A percentile compares a stretch with the other conserved stretches of the same genome.
phyloP scores from a whole-genome alignment of 1,140 invertebrate species.

The Bacillus rossius region DNA sequence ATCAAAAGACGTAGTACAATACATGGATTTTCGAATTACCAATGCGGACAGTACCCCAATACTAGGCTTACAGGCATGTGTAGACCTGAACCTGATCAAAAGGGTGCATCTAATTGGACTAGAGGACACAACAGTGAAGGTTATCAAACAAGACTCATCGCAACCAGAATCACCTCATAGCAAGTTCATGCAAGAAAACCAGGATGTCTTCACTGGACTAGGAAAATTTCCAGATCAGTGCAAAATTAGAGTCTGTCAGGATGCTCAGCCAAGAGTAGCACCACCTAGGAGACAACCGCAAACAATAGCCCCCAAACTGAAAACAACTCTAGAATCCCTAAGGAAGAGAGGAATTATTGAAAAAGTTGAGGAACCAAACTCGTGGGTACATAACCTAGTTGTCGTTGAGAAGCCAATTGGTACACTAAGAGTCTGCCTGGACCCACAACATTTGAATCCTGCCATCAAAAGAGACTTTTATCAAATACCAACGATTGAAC shows the following conservation, averaged over 20 bases:
- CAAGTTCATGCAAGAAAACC: not conserved
- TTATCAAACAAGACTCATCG: not conserved
- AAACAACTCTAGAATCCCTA: slow-evolving; percentile 29
- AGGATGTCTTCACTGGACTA: slow-evolving; percentile 2
- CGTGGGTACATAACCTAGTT: slow-evolving; percentile 7
- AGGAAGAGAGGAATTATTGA: slow-evolving; percentile 18
- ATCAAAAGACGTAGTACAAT: not conserved
- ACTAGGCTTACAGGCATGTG: slow-evolving; percentile 15
- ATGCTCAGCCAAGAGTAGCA: slow-evolving; percentile 28
- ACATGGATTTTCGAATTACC: slow-evolving; percentile 8
- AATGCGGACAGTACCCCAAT: slow-evolving; percentile 13
- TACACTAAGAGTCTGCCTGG: slow-evolving; percentile 8
- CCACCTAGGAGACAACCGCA: slow-evolving; percentile 35
- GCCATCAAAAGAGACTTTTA: slow-evolving; percentile 11
- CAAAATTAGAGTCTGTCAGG: slow-evolving; percentile 19
- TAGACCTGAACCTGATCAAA: slow-evolving; percentile 6
- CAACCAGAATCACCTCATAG: not conserved
- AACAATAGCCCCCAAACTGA: slow-evolving; percentile 28
- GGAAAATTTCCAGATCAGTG: slow-evolving; percentile 10
- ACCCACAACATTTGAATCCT: slow-evolving; percentile 14
- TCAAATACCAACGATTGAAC: slow-evolving; percentile 7
- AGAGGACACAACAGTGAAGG: not conserved
- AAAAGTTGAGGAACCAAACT: slow-evolving; percentile 12
- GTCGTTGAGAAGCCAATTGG: slow-evolving; percentile 12
- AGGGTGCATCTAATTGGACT: not conserved